Percentiles rank a stretch among this genome's conserved stretches.
These are phyloP conservation scores for Sphaeridia pumilis DNA, from an alignment of 2,888 invertebrate species.

Conservation along the genomic window DNA sequence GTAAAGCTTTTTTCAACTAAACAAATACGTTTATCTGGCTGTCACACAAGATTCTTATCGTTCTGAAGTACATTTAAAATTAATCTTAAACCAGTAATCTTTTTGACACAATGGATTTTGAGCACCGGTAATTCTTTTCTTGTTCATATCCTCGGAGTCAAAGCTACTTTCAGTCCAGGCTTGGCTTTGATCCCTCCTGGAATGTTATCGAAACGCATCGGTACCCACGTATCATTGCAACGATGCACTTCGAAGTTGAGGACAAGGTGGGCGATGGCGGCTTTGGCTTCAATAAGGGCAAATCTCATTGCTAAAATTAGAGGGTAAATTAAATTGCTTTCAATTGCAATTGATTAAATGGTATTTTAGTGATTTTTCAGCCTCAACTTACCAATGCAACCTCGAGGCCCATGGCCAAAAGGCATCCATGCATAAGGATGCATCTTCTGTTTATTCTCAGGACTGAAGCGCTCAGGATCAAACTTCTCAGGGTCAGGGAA, in stretches of 20 bases:
- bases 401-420: constrained; percentile 25
- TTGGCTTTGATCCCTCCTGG: neutral
- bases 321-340: too few species aligned
- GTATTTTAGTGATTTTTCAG: neutral
- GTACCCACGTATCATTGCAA: constrained; percentile 1
- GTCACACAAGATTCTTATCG: too few species aligned
- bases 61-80: too few species aligned
- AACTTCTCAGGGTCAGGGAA: constrained; percentile 22
- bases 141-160: too few species aligned
- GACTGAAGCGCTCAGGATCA: constrained; percentile 19
- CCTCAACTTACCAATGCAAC: constrained; percentile 19
- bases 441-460: constrained; percentile 14
- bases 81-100: too few species aligned
- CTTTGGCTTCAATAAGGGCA: constrained; percentile 10
- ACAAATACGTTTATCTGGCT: too few species aligned
- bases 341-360: too few species aligned
- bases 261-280: constrained; percentile 2
- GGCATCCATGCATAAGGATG: constrained; percentile 18
- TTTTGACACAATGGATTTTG: too few species aligned
- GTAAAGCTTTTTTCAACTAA: too few species aligned
- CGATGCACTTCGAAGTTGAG: constrained; percentile 6
- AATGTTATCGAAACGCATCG: neutral
- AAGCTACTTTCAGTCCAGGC: neutral
- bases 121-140: too few species aligned
- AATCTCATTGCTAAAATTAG: constrained; percentile 1